Evolutionary conservation across 1,140 invertebrate genomes (phyloP).

Genomic region (Drosophila sp.): DNA sequence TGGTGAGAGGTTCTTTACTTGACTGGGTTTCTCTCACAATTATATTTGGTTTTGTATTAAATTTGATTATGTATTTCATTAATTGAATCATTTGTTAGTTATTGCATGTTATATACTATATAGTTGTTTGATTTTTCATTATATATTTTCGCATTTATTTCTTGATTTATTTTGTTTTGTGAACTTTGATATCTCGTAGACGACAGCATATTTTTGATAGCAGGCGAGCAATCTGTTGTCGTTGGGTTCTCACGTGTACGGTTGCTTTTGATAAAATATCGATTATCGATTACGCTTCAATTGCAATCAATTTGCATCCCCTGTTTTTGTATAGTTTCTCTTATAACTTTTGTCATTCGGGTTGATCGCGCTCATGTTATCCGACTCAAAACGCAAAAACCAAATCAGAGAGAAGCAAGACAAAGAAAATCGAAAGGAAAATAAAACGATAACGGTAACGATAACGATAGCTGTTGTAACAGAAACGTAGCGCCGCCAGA

Average conservation of each 20-base stretch:
- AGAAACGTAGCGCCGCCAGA: slow-evolving; percentile 32
- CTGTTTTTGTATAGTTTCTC: slow-evolving; percentile 44
- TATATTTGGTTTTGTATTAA: slow-evolving; percentile 69
- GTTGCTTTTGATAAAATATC: slow-evolving; percentile 80
- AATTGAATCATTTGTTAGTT: slow-evolving; percentile 14
- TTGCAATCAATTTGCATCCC: slow-evolving; percentile 70
- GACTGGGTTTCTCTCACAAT: slow-evolving; percentile 41
- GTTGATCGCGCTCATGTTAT: slow-evolving; percentile 45
- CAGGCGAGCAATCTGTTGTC: slow-evolving; percentile 72
- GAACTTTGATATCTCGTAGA: slow-evolving; percentile 38
- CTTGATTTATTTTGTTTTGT: slow-evolving; percentile 10
- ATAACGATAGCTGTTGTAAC: slow-evolving; percentile 12
- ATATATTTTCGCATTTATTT: slow-evolving; percentile 18
- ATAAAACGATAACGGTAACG: slow-evolving; percentile 17
- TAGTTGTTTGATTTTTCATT: slow-evolving; percentile 1
- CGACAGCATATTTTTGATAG: slow-evolving; percentile 71
- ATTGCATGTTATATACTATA: slow-evolving; percentile 16
- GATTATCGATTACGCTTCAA: slow-evolving; percentile 66
- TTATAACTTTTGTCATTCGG: slow-evolving; percentile 11
- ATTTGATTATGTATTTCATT: slow-evolving; percentile 63
- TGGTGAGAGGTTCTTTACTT: slow-evolving; percentile 15
- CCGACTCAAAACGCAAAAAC: slow-evolving; percentile 44
- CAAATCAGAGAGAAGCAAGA: slow-evolving; percentile 42
- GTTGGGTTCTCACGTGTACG: slow-evolving; percentile 52
- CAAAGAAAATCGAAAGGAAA: slow-evolving; percentile 37